Conservation (phyloP, 2,888 invertebrate species). For the Lathronympha strigana region DNA sequence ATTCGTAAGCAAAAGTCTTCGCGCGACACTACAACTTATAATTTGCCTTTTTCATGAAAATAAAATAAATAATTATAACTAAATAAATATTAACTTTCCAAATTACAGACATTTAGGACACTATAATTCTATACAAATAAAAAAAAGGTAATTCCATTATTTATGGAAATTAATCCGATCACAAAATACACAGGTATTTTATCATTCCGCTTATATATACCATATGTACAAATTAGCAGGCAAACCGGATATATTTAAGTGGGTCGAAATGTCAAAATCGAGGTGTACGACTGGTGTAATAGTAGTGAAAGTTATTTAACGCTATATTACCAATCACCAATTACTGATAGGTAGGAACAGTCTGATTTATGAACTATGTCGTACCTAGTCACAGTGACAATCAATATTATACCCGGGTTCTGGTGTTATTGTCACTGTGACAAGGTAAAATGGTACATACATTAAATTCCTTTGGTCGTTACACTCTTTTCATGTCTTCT, state of each 20-base stretch:
- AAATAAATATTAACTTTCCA: no score
- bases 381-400: no score
- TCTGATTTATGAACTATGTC: not conserved
- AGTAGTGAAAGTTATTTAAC: slow-evolving; percentile 22
- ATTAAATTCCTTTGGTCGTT: no score
- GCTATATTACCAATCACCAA: slow-evolving; percentile 1
- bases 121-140: no score
- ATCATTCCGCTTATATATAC: not conserved
- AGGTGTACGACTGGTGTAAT: slow-evolving; percentile 19
- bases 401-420: no score
- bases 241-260: slow-evolving; percentile 19
- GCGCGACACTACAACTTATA: not conserved
- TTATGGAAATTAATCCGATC: not conserved
- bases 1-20: not conserved
- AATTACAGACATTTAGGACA: no score
- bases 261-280: slow-evolving; percentile 28
- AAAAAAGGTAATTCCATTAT: no score
- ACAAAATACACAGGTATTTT: not conserved
- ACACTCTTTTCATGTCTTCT: no score
- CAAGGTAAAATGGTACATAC: no score
- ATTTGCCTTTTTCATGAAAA: no score
- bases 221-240: not conserved
- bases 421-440: no score
- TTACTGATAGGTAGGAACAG: not conserved
- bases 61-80: no score